Conservation (phyloP, 2,113 vertebrate species). For the Perca fluviatilis region DNA sequence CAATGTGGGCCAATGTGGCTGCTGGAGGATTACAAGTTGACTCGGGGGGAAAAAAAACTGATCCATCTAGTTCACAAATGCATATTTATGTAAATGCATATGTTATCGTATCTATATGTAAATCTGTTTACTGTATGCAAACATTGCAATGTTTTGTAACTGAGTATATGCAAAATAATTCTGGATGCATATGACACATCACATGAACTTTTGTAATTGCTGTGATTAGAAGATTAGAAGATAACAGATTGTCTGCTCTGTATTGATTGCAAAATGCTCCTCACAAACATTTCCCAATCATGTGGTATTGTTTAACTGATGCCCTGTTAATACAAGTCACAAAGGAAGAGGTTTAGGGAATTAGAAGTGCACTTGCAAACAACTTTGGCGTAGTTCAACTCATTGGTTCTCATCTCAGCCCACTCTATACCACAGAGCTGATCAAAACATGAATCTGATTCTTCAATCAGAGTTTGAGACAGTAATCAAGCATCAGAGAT, state of each 20-base stretch:
- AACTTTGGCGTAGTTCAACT: not conserved
- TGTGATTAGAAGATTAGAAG: conserved; percentile 3
- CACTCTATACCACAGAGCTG: not conserved
- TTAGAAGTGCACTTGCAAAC: not conserved
- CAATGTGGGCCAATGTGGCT: not conserved
- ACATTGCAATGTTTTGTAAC: not conserved
- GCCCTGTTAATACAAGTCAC: not conserved
- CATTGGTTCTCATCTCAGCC: not conserved
- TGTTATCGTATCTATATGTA: not conserved
- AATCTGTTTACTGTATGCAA: not conserved
- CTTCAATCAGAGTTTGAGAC: not conserved
- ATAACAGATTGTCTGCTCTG: not conserved
- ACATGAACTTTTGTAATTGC: conserved; percentile 1
- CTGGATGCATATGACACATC: not conserved
- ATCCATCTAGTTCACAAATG: not conserved
- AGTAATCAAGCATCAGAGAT: not conserved
- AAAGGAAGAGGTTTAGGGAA: not conserved
- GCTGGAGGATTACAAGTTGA: not conserved
- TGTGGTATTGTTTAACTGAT: not conserved
- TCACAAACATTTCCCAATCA: not conserved
- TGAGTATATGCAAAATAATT: not conserved
- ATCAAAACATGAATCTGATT: not conserved
- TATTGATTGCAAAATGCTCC: not conserved
- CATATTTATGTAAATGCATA: conserved; percentile 7
- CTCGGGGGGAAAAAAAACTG: not conserved